Evolutionary conservation across 2,888 invertebrate species (phyloP).

Genomic region (Malachius bipustulatus): DNA sequence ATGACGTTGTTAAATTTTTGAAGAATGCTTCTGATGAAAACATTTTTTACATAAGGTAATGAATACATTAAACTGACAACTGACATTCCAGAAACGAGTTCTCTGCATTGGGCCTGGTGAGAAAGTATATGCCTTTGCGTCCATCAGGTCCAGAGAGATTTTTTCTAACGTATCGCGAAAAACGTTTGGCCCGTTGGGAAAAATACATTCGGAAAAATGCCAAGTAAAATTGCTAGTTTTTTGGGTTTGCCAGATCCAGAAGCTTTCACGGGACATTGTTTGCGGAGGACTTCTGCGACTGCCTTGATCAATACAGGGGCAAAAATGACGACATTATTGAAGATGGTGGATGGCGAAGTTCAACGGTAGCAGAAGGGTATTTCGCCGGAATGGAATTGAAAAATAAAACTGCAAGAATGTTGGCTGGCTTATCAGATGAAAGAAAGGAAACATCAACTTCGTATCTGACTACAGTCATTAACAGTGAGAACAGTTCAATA

Average conservation of each 20-base stretch:
- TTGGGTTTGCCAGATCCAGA: not conserved
- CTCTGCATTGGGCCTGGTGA: conserved; percentile 4
- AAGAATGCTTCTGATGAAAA: conserved; percentile 5
- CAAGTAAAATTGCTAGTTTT: too few relatives aligned
- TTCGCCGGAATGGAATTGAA: too few relatives aligned
- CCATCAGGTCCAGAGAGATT: conserved; percentile 4
- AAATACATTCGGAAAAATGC: too few relatives aligned
- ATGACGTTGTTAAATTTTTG: conserved; percentile 7
- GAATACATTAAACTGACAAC: conserved; percentile 3
- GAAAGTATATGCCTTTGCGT: not conserved
- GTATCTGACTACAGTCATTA: not conserved
- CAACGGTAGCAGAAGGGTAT: too few relatives aligned
- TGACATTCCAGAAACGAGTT: conserved; percentile 7
- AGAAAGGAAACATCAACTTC: conserved; percentile 5
- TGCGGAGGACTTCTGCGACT: conserved; percentile 5
- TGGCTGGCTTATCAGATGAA: too few relatives aligned
- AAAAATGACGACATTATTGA: too few relatives aligned
- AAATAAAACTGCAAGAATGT: too few relatives aligned
- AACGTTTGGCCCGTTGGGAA: too few relatives aligned
- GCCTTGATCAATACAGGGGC: too few relatives aligned
- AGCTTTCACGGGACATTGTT: conserved; percentile 4
- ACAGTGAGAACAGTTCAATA: conserved; percentile 2
- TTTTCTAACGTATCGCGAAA: not conserved
- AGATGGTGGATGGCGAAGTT: too few relatives aligned
- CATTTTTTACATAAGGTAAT: conserved; percentile 3